phyloP scores from a whole-genome alignment of 2,113 vertebrate species.

The Gymnocephalus cernua region DNA sequence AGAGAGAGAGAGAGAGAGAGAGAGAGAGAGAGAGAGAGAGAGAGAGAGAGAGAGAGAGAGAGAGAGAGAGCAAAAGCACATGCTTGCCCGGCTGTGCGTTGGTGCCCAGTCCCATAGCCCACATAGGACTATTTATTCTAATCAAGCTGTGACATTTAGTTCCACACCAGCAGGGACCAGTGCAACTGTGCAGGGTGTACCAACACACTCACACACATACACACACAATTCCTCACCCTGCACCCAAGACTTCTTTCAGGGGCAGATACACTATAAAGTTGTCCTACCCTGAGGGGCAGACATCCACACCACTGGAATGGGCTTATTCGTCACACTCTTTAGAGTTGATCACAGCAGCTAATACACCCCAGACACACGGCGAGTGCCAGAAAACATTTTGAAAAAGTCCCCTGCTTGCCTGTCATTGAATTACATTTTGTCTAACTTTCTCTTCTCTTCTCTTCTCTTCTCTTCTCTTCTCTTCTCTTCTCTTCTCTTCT shows the following conservation, averaged over 20 bases:
- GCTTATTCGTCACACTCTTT: constrained; percentile 39
- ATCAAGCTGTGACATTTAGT: constrained; percentile 74
- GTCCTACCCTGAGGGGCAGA: constrained; percentile 52
- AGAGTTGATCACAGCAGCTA: constrained; percentile 48
- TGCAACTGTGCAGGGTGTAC: background rate
- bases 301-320: constrained; percentile 37
- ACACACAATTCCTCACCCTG: constrained; percentile 40
- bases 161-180: constrained; percentile 60
- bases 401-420: background rate
- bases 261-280: constrained; percentile 58
- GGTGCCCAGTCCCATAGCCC: constrained; percentile 37
- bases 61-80: constrained; percentile 37
- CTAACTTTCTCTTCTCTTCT: background rate
- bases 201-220: constrained; percentile 20
- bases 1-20: constrained; percentile 3
- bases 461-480: background rate
- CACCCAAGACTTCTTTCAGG: constrained; percentile 33
- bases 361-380: constrained; percentile 25
- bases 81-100: constrained; percentile 23
- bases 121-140: constrained; percentile 66
- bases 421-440: constrained; percentile 1
- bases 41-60: background rate
- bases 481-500: constrained; percentile 1
- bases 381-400: constrained; percentile 17
- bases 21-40: background rate